Percentiles rank a stretch among this genome's conserved stretches.
Conservation (phyloP, 2,113 vertebrate genomes). For the Sardina pilchardus region DNA sequence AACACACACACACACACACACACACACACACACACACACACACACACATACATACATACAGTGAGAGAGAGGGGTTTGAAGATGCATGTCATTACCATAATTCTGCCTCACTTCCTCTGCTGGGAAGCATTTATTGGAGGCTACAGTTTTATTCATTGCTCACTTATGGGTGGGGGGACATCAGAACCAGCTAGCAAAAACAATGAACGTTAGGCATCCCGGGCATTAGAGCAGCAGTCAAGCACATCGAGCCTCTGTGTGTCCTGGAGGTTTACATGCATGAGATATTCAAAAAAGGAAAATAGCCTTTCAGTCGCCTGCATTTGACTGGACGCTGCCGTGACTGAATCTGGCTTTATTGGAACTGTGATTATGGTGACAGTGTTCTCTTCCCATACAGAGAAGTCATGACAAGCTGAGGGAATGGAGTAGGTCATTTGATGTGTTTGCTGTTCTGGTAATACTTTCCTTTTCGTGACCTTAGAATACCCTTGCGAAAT, state of each 20-base stretch:
- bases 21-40: neutral
- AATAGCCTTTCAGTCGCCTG: neutral
- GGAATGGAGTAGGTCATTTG: neutral
- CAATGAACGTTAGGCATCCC: conserved; percentile 56
- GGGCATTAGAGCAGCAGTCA: conserved; percentile 42
- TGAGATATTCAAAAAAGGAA: neutral
- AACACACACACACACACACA: neutral
- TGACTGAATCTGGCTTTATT: neutral
- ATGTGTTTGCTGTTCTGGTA: neutral
- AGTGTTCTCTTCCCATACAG: neutral
- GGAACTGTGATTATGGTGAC: neutral
- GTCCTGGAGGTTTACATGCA: neutral
- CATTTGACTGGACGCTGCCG: neutral
- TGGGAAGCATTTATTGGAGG: conserved; percentile 59
- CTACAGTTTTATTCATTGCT: conserved; percentile 65
- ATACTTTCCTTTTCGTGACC: neutral
- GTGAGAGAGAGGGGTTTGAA: conserved; percentile 1
- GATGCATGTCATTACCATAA: conserved; percentile 54
- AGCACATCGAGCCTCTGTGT: conserved; percentile 33
- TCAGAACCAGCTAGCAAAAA: conserved; percentile 58
- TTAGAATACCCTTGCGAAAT: conserved; percentile 3
- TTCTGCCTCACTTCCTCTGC: conserved; percentile 61
- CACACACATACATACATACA: conserved; percentile 4
- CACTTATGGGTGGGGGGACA: conserved; percentile 61
- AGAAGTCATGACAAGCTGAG: neutral